Conservation (phyloP, 2,113 vertebrate genomes). For the Crotophaga sulcirostris region DNA sequence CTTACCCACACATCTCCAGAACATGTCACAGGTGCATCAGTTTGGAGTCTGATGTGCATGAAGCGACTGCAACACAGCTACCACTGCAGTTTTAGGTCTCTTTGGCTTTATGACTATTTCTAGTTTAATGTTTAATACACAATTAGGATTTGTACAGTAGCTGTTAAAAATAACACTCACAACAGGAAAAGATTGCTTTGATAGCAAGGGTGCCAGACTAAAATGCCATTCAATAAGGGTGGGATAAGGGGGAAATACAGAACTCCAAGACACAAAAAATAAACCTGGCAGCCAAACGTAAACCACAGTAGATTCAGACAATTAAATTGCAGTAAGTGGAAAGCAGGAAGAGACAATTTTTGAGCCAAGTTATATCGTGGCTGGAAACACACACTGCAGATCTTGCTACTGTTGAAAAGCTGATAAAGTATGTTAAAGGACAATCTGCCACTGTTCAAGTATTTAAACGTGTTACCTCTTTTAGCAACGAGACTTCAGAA, state of each 20-base stretch:
- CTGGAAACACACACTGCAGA: not conserved
- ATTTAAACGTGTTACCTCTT: not conserved
- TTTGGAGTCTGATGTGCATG: not conserved
- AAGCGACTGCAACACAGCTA: not conserved
- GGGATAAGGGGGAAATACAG: not conserved
- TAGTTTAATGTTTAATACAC: not conserved
- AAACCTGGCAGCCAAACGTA: not conserved
- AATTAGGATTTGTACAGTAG: not conserved
- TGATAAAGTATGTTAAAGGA: slow-evolving; percentile 9
- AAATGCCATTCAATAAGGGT: not conserved
- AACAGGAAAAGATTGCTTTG: not conserved
- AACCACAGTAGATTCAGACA: not conserved
- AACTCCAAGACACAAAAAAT: not conserved
- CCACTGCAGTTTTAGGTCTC: not conserved
- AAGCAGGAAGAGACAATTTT: not conserved
- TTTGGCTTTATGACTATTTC: not conserved
- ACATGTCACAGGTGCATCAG: not conserved
- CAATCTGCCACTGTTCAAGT: not conserved
- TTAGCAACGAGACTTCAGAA: not conserved
- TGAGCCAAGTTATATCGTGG: not conserved
- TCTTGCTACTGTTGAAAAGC: not conserved
- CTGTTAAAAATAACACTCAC: not conserved
- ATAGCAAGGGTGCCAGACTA: not conserved
- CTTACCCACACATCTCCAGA: not conserved
- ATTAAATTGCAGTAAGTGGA: not conserved